Conservation (phyloP, 1,140 invertebrate species). For the Anastrepha ludens region DNA sequence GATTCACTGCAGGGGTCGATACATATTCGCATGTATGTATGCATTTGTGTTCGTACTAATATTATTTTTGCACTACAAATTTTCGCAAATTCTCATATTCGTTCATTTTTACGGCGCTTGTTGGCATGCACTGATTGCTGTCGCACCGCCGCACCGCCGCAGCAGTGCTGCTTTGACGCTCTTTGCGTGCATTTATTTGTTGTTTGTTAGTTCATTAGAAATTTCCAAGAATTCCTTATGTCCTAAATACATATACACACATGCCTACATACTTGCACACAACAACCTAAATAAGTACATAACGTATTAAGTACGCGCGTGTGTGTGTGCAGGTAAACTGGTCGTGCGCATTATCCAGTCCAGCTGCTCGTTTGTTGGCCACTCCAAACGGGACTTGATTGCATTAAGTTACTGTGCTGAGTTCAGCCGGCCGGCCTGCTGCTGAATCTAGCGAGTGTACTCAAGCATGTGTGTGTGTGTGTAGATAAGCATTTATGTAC, state of each 20-base stretch:
- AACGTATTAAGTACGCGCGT: not conserved
- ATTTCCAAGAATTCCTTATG: slow-evolving; percentile 55
- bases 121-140: slow-evolving; percentile 49
- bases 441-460: not conserved
- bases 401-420: slow-evolving; percentile 36
- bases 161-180: not conserved
- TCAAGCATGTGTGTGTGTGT: not conserved
- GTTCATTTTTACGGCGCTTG: slow-evolving; percentile 44
- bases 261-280: not conserved
- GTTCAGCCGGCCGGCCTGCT: not conserved
- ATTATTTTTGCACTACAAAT: not conserved
- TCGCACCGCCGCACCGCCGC: not conserved
- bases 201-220: slow-evolving; percentile 57
- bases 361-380: slow-evolving; percentile 8
- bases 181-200: slow-evolving; percentile 5
- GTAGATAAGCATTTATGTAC: not conserved
- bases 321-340: slow-evolving; percentile 1
- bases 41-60: not conserved
- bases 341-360: not conserved
- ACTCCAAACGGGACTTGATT: slow-evolving; percentile 46
- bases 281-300: not conserved
- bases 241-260: slow-evolving; percentile 30
- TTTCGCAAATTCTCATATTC: slow-evolving; percentile 1
- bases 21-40: not conserved
- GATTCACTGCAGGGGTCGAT: too few species aligned